phyloP scores from a whole-genome alignment of 2,888 invertebrate species.

The Phrixothrix hirtus region DNA sequence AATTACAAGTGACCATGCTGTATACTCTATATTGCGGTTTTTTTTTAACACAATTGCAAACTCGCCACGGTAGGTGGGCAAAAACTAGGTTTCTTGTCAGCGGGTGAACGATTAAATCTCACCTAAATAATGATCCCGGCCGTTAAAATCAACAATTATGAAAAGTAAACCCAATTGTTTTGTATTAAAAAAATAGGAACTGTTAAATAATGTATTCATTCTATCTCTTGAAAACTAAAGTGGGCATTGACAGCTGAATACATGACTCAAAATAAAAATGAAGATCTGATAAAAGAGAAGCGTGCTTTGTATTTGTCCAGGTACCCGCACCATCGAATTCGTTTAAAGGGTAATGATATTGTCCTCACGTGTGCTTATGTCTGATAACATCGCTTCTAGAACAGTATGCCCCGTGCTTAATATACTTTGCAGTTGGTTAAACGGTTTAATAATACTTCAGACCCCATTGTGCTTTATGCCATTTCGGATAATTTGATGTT shows the following conservation, averaged over 20 bases:
- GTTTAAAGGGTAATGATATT: slow-evolving; percentile 35
- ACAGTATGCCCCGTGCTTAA: slow-evolving; percentile 20
- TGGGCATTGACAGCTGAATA: slow-evolving; percentile 24
- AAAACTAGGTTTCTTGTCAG: too few species aligned
- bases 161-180: too few species aligned
- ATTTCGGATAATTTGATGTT: slow-evolving; percentile 7
- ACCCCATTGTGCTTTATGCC: background rate
- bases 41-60: too few species aligned
- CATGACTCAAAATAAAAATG: slow-evolving; percentile 22
- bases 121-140: too few species aligned
- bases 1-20: too few species aligned
- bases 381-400: slow-evolving; percentile 25
- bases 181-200: background rate
- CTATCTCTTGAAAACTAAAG: background rate
- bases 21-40: too few species aligned
- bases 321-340: slow-evolving; percentile 36
- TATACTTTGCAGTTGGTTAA: slow-evolving; percentile 12
- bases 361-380: slow-evolving; percentile 24
- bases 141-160: too few species aligned
- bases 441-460: slow-evolving; percentile 7
- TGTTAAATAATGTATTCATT: background rate
- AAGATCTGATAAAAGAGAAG: slow-evolving; percentile 27
- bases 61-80: too few species aligned
- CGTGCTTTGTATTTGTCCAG: slow-evolving; percentile 32
- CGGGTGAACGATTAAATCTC: too few species aligned